Conservation (phyloP, 2,113 vertebrate genomes). For the Rhinolophus ferrumequinum region DNA sequence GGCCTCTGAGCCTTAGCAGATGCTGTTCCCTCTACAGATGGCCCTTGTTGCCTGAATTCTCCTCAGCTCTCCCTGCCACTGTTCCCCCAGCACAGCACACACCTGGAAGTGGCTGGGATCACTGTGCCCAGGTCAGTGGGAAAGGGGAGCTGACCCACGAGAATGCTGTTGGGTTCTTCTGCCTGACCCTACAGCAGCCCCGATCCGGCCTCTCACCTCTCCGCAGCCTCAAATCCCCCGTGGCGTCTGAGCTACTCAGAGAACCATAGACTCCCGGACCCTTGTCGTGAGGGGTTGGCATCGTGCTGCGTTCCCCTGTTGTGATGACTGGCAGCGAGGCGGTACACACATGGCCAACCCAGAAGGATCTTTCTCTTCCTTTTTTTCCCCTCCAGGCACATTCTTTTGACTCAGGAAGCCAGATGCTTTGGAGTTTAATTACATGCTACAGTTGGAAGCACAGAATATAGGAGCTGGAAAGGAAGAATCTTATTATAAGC, state of each 20-base stretch:
- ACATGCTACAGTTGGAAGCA: constrained; percentile 63
- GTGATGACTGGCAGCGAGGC: neutral
- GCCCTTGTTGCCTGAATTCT: neutral
- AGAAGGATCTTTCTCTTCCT: constrained; percentile 47
- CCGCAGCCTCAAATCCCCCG: neutral
- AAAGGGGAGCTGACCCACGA: neutral
- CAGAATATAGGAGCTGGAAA: constrained; percentile 66
- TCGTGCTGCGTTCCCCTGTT: neutral
- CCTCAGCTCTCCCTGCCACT: neutral
- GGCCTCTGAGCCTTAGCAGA: neutral
- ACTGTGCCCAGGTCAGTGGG: neutral
- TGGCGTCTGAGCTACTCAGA: neutral
- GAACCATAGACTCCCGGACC: neutral
- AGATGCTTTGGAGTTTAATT: constrained; percentile 75
- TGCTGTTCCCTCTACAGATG: neutral
- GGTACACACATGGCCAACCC: constrained; percentile 25
- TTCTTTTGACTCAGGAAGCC: constrained; percentile 62
- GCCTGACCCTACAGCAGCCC: neutral
- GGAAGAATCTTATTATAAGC: constrained; percentile 70
- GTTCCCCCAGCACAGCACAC: neutral
- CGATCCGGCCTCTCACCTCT: neutral
- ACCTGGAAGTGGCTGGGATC: neutral
- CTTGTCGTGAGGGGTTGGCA: constrained; percentile 28
- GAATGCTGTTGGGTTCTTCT: neutral
- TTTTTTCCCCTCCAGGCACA: constrained; percentile 41